A percentile compares a stretch with the other conserved stretches of the same genome.
Evolutionary conservation across 53 echinoderm and acorn worm species (phyloP).

Genomic region (Antedon mediterranea): DNA sequence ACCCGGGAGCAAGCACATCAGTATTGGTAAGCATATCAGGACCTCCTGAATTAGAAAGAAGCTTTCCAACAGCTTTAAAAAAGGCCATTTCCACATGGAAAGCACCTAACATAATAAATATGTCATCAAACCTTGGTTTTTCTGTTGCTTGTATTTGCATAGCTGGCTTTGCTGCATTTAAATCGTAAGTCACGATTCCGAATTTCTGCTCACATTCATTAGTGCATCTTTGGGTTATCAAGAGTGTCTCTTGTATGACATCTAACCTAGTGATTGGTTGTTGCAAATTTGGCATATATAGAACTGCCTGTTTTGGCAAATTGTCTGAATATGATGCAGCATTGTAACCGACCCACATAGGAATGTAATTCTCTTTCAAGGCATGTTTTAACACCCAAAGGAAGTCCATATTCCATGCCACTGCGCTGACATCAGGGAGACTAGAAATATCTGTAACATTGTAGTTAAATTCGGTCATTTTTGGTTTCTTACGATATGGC

Average conservation of each 20-base stretch:
- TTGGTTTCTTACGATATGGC: conserved; percentile 9
- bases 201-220: conserved; percentile 15
- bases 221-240: background rate
- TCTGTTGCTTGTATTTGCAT: conserved; percentile 14
- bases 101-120: conserved; percentile 9
- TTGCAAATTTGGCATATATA: conserved; percentile 16
- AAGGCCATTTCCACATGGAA: conserved; percentile 11
- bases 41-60: conserved; percentile 21
- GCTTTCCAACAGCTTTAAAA: conserved; percentile 9
- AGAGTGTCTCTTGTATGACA: conserved; percentile 14
- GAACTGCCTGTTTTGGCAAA: conserved; percentile 3
- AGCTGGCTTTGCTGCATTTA: no score
- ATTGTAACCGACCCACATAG: conserved; percentile 10
- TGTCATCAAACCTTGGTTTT: conserved; percentile 3
- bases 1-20: conserved; percentile 16
- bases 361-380: conserved; percentile 5
- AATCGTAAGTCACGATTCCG: conserved; percentile 15
- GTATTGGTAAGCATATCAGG: conserved; percentile 12
- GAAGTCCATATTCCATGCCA: background rate
- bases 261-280: conserved; percentile 10
- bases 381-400: background rate
- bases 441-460: background rate
- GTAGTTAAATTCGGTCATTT: conserved; percentile 9
- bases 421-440: conserved; percentile 1
- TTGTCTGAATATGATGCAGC: conserved; percentile 11